Conservation (phyloP, 2,888 invertebrate species). For the Phengaris arion region DNA sequence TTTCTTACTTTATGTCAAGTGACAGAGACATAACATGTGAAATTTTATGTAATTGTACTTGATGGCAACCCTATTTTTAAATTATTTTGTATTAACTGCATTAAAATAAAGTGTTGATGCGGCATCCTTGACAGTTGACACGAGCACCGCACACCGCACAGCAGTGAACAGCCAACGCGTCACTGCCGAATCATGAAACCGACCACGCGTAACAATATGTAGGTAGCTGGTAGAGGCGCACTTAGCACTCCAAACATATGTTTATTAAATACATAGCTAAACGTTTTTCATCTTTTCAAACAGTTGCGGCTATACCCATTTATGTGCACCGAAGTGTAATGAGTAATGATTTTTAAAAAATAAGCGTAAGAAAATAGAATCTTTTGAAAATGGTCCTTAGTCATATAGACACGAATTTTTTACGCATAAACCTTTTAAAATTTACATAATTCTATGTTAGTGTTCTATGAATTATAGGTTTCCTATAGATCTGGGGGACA, state of each 20-base stretch:
- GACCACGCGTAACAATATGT: constrained; percentile 56
- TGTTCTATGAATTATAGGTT: too few relatives aligned
- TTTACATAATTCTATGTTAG: constrained; percentile 18
- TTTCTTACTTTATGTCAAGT: too few relatives aligned
- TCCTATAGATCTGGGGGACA: too few relatives aligned
- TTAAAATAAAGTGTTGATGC: constrained; percentile 42
- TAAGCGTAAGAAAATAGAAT: neutral
- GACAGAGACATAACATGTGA: too few relatives aligned
- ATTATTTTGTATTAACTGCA: constrained; percentile 26
- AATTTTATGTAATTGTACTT: neutral
- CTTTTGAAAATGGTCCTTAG: neutral
- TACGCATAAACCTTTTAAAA: neutral
- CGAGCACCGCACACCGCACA: constrained; percentile 45
- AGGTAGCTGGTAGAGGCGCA: constrained; percentile 23
- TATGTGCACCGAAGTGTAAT: neutral
- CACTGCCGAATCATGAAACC: constrained; percentile 60
- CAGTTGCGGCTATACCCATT: neutral
- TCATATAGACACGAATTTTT: neutral
- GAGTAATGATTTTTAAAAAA: neutral
- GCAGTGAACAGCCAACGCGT: constrained; percentile 38
- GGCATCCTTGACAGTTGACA: constrained; percentile 76
- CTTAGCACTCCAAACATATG: neutral
- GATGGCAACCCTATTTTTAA: constrained; percentile 9
- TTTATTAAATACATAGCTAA: neutral
- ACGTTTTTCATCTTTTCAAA: constrained; percentile 4